A percentile compares a stretch with the other conserved stretches of the same genome.
Evolutionary conservation across 2,888 invertebrate genomes (phyloP).

Genomic region (Heliconius charithonia): DNA sequence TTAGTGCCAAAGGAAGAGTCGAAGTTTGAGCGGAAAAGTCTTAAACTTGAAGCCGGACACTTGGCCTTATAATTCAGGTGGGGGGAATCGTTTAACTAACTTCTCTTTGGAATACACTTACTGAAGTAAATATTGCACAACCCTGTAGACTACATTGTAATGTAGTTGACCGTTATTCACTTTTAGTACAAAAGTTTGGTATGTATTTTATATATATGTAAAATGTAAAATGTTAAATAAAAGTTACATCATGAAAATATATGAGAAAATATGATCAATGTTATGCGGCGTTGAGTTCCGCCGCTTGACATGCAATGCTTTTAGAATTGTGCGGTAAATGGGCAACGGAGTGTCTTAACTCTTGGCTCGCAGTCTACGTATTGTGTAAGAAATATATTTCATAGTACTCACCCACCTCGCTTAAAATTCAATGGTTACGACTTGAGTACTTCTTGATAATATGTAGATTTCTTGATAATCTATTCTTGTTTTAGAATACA

Average conservation of each 20-base stretch:
- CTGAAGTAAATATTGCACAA: constrained; percentile 29
- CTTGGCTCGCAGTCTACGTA: not conserved
- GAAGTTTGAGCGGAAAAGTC: constrained; percentile 61
- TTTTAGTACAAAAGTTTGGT: constrained; percentile 2
- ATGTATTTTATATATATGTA: constrained; percentile 1
- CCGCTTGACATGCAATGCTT: no score
- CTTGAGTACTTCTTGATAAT: not conserved
- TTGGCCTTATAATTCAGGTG: constrained; percentile 52
- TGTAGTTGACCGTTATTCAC: not conserved
- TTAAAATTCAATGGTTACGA: not conserved
- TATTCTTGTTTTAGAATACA: not conserved
- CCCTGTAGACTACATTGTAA: constrained; percentile 22
- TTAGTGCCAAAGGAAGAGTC: constrained; percentile 70
- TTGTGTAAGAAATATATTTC: not conserved
- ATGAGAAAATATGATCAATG: not conserved
- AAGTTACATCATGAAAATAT: not conserved
- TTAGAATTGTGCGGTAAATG: no score
- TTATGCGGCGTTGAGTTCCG: no score
- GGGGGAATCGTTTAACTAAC: constrained; percentile 29
- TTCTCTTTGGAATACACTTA: constrained; percentile 34
- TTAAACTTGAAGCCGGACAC: constrained; percentile 58
- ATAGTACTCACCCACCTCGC: not conserved
- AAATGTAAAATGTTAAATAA: not conserved
- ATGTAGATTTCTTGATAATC: no score
- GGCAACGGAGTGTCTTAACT: no score